Percentiles rank a stretch among this genome's conserved stretches.
Conservation (phyloP, 2,888 invertebrate genomes). For the Harmothoe impar region DNA sequence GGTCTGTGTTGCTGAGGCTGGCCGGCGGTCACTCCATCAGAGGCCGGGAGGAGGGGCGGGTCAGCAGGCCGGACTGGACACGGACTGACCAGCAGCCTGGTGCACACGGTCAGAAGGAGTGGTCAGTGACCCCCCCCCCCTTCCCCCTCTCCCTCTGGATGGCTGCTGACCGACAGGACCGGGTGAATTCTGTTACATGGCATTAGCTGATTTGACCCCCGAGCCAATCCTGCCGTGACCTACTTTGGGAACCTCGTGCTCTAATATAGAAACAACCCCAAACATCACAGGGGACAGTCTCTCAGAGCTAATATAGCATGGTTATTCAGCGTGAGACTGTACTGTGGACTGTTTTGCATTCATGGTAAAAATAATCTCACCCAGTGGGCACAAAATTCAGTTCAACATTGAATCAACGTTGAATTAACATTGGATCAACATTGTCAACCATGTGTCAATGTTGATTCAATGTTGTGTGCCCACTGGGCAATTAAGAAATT, state of each 20-base stretch:
- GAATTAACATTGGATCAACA: too few species aligned
- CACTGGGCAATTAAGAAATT: too few species aligned
- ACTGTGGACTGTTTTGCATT: too few species aligned
- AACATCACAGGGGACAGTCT: too few species aligned
- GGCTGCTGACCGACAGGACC: not conserved
- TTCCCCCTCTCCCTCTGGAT: not conserved
- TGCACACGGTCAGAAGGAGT: not conserved
- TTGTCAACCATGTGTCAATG: too few species aligned
- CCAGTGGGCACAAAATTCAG: too few species aligned
- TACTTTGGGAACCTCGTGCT: not conserved
- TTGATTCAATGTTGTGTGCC: too few species aligned
- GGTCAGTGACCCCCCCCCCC: too few species aligned
- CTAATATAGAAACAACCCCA: not conserved
- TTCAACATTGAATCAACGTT: too few species aligned
- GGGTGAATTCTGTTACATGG: slow-evolving; percentile 47
- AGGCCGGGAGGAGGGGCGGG: slow-evolving; percentile 4
- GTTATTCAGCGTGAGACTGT: too few species aligned
- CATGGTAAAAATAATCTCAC: too few species aligned
- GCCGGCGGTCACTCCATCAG: slow-evolving; percentile 60
- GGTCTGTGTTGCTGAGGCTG: not conserved
- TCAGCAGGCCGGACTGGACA: slow-evolving; percentile 16
- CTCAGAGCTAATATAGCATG: too few species aligned
- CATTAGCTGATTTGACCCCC: slow-evolving; percentile 50
- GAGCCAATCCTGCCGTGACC: not conserved
- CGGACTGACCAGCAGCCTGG: slow-evolving; percentile 4